These are phyloP conservation scores for Brachystomella parvula DNA, from an alignment of 1,140 invertebrate genomes.

Conservation along the genomic window DNA sequence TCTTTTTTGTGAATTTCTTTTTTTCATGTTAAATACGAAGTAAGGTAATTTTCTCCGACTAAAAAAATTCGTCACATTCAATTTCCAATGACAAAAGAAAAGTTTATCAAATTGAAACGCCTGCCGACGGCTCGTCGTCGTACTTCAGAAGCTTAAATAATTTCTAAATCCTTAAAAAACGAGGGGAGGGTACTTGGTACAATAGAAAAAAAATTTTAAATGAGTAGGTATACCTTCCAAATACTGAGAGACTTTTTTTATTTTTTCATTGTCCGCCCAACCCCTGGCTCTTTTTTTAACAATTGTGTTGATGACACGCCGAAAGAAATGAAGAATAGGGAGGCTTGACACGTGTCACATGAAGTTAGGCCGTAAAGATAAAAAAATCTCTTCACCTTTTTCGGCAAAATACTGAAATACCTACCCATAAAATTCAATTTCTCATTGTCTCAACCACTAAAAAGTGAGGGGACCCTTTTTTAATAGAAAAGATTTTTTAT, in stretches of 20 bases:
- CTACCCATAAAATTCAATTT: background rate
- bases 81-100: too few relatives aligned
- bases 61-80: too few relatives aligned
- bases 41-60: too few relatives aligned
- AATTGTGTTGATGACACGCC: slow-evolving; percentile 5
- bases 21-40: too few relatives aligned
- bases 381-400: slow-evolving; percentile 1
- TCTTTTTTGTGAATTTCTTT: too few relatives aligned
- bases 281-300: slow-evolving; percentile 9
- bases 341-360: slow-evolving; percentile 9
- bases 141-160: too few relatives aligned
- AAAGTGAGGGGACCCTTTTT: background rate
- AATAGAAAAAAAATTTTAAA: background rate
- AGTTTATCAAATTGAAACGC: too few relatives aligned
- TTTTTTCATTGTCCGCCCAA: background rate
- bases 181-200: too few relatives aligned
- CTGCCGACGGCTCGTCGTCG: too few relatives aligned
- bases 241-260: background rate
- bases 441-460: slow-evolving; percentile 11
- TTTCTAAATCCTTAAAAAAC: too few relatives aligned
- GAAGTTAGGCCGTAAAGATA: background rate
- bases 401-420: background rate
- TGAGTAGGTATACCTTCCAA: background rate
- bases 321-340: background rate
- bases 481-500: slow-evolving; percentile 2